Evolutionary conservation across 2,113 vertebrate genomes (phyloP).

Genomic region (Xyliphius kryptos): DNA sequence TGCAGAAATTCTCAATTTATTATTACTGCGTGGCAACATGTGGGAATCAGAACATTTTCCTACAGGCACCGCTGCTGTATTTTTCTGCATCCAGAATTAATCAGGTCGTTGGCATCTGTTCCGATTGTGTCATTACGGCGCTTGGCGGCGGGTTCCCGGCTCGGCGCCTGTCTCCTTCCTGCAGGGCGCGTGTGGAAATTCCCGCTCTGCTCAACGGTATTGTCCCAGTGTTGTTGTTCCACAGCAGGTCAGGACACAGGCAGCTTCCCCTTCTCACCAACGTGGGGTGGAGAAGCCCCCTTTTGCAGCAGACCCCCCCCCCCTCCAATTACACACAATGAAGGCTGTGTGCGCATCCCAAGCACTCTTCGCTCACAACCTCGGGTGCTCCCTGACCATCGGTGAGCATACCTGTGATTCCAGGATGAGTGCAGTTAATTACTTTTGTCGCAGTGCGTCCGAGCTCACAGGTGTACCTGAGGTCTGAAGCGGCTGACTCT

Average conservation of each 20-base stretch:
- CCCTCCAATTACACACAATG: constrained; percentile 9
- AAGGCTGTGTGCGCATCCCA: neutral
- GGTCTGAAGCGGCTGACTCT: constrained; percentile 19
- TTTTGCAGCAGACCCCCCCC: neutral
- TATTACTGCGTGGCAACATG: too few relatives aligned
- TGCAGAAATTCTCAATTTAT: too few relatives aligned
- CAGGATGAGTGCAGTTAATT: neutral
- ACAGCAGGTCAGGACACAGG: constrained; percentile 27
- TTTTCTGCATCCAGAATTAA: constrained; percentile 6
- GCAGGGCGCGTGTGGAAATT: constrained; percentile 36
- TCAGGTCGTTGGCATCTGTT: constrained; percentile 1
- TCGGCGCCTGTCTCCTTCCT: constrained; percentile 34
- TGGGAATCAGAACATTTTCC: too few relatives aligned
- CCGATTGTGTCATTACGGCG: constrained; percentile 5
- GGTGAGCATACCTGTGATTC: neutral
- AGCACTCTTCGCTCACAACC: neutral
- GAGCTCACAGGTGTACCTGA: constrained; percentile 23
- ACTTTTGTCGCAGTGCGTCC: neutral
- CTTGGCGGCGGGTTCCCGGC: neutral
- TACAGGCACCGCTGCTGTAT: constrained; percentile 19
- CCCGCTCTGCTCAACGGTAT: constrained; percentile 23
- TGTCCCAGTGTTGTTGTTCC: constrained; percentile 39
- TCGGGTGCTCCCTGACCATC: neutral
- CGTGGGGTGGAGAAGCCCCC: constrained; percentile 7
- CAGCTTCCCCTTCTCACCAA: constrained; percentile 19